Conservation (phyloP, 2,888 invertebrate genomes). For the Dascillus cervinus region DNA sequence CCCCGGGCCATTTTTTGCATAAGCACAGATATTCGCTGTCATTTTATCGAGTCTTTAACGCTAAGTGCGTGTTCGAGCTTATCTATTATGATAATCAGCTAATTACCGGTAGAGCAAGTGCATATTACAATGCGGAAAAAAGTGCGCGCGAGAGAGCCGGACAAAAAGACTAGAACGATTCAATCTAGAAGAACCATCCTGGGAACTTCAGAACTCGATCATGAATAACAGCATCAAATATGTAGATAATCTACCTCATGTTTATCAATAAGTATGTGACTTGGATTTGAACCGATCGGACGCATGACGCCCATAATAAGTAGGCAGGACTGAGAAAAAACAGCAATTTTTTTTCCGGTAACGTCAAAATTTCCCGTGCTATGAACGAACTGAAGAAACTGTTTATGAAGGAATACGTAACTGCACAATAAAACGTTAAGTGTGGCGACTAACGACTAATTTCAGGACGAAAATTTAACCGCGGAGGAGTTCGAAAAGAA, state of each 20-base stretch:
- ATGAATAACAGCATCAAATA: slow-evolving; percentile 21
- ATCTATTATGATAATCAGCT: slow-evolving; percentile 7
- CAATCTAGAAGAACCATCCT: slow-evolving; percentile 16
- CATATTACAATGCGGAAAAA: slow-evolving; percentile 1
- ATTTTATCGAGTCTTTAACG: slow-evolving; percentile 4
- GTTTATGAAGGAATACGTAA: no score
- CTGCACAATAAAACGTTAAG: no score
- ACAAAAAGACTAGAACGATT: slow-evolving; percentile 14
- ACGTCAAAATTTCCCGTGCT: no score
- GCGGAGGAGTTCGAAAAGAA: no score
- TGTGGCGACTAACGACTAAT: no score
- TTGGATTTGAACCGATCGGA: slow-evolving; percentile 14
- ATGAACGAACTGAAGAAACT: no score
- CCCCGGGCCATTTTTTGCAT: no score
- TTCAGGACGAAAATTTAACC: no score
- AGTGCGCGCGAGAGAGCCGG: neutral
- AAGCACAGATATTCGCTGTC: no score
- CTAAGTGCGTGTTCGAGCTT: slow-evolving; percentile 2
- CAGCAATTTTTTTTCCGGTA: no score
- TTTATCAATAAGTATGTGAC: slow-evolving; percentile 22
- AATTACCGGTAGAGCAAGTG: slow-evolving; percentile 4
- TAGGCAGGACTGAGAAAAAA: slow-evolving; percentile 2
- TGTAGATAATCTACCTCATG: slow-evolving; percentile 23
- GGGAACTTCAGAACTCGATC: slow-evolving; percentile 16
- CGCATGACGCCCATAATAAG: slow-evolving; percentile 15